A percentile compares a stretch with the other conserved stretches of the same genome.
These are phyloP conservation scores for Deilephila elpenor DNA, from an alignment of 2,888 invertebrate genomes.

Conservation along the genomic window DNA sequence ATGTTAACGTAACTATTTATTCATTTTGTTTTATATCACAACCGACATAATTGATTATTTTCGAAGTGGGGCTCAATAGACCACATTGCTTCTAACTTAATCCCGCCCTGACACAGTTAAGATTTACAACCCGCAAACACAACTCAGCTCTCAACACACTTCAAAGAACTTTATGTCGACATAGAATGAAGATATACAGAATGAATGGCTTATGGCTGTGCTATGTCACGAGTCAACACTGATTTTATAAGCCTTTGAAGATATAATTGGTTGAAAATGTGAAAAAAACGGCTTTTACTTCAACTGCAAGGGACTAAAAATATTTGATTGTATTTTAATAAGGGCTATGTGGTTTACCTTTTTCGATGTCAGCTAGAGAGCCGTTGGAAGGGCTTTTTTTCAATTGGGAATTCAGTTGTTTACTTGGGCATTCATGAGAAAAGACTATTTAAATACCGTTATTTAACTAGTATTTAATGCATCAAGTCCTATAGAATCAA, in stretches of 20 bases:
- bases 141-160: conserved; percentile 11
- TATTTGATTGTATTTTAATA: no score
- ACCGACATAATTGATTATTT: not conserved
- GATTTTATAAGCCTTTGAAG: not conserved
- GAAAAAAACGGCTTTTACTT: no score
- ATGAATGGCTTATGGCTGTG: not conserved
- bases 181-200: not conserved
- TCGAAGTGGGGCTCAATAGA: not conserved
- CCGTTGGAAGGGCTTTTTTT: no score
- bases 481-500: no score
- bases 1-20: no score
- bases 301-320: no score
- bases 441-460: no score
- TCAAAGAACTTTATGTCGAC: conserved; percentile 4
- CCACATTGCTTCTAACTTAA: not conserved
- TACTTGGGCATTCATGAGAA: no score
- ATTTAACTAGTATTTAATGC: no score
- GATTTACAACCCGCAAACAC: conserved; percentile 7
- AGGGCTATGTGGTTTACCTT: no score
- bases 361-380: no score
- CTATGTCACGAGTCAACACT: conserved; percentile 2
- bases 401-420: no score
- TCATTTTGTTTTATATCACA: not conserved
- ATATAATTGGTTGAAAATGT: not conserved
- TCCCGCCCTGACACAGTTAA: not conserved